phyloP scores from a whole-genome alignment of 2,888 invertebrate genomes.

The Fragum sueziense region DNA sequence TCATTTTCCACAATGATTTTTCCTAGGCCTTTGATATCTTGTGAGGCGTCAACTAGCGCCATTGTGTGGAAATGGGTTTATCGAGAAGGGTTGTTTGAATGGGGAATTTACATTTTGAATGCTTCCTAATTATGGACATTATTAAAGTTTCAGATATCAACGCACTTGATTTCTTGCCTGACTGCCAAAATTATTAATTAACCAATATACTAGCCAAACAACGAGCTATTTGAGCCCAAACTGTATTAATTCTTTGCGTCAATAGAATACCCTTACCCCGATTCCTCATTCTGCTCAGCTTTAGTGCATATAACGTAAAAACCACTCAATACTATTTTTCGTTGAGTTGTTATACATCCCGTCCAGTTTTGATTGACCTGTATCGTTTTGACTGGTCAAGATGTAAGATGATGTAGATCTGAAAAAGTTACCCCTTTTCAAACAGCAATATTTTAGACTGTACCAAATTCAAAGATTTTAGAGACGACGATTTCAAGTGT shows the following conservation, averaged over 20 bases:
- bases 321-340: too few relatives aligned
- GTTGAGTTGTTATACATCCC: too few relatives aligned
- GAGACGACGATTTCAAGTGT: too few relatives aligned
- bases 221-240: background rate
- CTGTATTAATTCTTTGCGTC: background rate
- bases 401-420: too few relatives aligned
- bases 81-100: background rate
- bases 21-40: background rate
- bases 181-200: slow-evolving; percentile 16
- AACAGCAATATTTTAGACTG: too few relatives aligned
- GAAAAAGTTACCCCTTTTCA: too few relatives aligned
- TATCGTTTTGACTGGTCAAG: too few relatives aligned
- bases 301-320: too few relatives aligned
- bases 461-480: too few relatives aligned
- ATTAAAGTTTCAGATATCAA: background rate
- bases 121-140: background rate
- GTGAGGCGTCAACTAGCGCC: background rate
- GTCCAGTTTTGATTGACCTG: too few relatives aligned
- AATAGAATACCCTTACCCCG: background rate
- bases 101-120: background rate
- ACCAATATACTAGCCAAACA: slow-evolving; percentile 13
- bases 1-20: background rate
- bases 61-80: background rate
- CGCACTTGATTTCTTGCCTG: background rate
- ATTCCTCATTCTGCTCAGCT: background rate